These are phyloP conservation scores for Psylliodes chrysocephalus DNA, from an alignment of 2,888 invertebrate genomes.

Conservation along the genomic window DNA sequence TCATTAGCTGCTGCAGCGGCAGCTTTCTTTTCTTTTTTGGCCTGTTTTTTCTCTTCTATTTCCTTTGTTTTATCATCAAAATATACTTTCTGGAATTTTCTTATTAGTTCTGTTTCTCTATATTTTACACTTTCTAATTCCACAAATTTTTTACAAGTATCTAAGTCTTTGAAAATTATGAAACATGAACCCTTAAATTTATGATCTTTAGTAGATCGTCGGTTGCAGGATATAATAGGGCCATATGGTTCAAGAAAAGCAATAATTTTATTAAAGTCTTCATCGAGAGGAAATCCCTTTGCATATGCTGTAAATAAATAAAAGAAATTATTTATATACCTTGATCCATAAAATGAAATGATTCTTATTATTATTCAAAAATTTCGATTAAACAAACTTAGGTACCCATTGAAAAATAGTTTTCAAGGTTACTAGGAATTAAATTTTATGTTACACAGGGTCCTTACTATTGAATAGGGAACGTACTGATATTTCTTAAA, in stretches of 20 bases:
- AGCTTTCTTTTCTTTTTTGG: conserved; percentile 68
- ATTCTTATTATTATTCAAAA: no score
- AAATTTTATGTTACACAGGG: no score
- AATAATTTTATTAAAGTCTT: conserved; percentile 74
- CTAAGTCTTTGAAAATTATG: conserved; percentile 83
- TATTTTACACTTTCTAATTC: conserved; percentile 71
- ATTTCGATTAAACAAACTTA: no score
- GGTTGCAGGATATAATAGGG: conserved; percentile 71
- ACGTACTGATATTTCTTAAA: no score
- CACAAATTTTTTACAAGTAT: conserved; percentile 83
- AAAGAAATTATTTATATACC: no score
- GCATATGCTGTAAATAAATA: conserved; percentile 75
- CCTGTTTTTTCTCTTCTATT: conserved; percentile 66
- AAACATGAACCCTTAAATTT: conserved; percentile 94
- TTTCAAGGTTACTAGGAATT: no score
- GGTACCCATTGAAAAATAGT: no score
- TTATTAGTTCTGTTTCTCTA: conserved; percentile 75
- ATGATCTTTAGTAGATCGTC: conserved; percentile 71
- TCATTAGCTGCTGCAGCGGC: conserved; percentile 57
- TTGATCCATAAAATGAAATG: no score
- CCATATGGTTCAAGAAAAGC: conserved; percentile 78
- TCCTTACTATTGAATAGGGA: no score
- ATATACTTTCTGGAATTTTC: conserved; percentile 79
- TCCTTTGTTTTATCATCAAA: conserved; percentile 75
- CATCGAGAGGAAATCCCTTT: conserved; percentile 84